Base-by-base conservation (phyloP, 2,113 vertebrate genomes). In the Eulemur rufifrons region DNA sequence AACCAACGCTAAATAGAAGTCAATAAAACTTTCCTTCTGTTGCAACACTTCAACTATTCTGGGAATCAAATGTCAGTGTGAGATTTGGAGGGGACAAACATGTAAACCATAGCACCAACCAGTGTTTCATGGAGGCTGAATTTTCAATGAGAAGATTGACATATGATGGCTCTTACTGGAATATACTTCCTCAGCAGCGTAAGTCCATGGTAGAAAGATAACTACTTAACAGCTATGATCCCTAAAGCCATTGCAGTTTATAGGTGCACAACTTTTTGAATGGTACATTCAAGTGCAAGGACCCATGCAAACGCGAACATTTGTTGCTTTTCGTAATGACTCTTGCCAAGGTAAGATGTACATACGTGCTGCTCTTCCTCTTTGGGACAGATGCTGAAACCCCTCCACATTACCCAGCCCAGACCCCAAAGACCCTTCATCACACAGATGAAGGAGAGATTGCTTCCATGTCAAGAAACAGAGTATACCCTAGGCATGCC, bases 61-160 rank as follows among this genome's bases (percentile, higher is more conserved):
- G 34, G 25, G 71, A 25, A 32, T 76, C 73, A 47, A 17, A 76
- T 76, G 29, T 47, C 27, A 29, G 9, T 3, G 4, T 47, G 73
- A 76, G 42, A 47, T 32, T 47, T 76, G 73, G 15, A 76, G 27
- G 42, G 15, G 42, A 76, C 42, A 47, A 47, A 47, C 42, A 9
- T 18, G 15, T 42, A 47, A 76, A 76, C 27, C 42, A 18, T 14
- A 47, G 73, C 52, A 23, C 20, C 54, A 45, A 34, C 45, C 34
- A 23, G 23, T 52, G 56, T 50, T 91, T 54, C 14, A 45, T 0
- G 5, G 73, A 76, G 34, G 15, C 54, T 76, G 39, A 68, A 50
- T 64, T 97, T 97, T 81, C 59, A 64, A 76, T 54, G 13, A 84
- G 42, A 87, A 85, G 25, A 86, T 2, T 15, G 45, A 81, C n/a